Conservation (phyloP, 2,888 invertebrate genomes). For the Leptinotarsa rubiginosa region DNA sequence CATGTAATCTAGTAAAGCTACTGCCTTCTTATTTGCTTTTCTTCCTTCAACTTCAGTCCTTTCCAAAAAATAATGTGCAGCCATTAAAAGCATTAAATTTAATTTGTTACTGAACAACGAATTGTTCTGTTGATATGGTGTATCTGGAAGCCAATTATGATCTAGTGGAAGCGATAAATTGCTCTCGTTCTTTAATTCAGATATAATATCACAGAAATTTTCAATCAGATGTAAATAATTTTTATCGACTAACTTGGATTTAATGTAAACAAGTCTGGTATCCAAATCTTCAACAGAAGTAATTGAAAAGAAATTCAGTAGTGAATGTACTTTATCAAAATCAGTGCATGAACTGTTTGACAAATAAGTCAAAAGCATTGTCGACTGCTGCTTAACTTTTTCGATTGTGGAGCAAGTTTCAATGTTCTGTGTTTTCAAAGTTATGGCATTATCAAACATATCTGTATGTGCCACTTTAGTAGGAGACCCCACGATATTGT, state of each 20-base stretch:
- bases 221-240: slow-evolving; percentile 20
- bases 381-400: slow-evolving; percentile 69
- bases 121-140: slow-evolving; percentile 18
- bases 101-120: slow-evolving; percentile 38
- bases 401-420: slow-evolving; percentile 68
- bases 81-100: slow-evolving; percentile 46
- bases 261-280: slow-evolving; percentile 56
- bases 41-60: slow-evolving; percentile 31
- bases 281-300: slow-evolving; percentile 62
- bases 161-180: slow-evolving; percentile 55
- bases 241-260: slow-evolving; percentile 11
- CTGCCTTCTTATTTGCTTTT: slow-evolving; percentile 56
- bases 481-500: background rate
- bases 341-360: slow-evolving; percentile 10
- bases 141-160: slow-evolving; percentile 60
- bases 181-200: background rate
- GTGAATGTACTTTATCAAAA: slow-evolving; percentile 47
- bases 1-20: slow-evolving; percentile 68
- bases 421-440: slow-evolving; percentile 66
- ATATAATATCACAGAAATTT: slow-evolving; percentile 25
- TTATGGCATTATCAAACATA: slow-evolving; percentile 56
- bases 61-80: slow-evolving; percentile 39
- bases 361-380: slow-evolving; percentile 21
- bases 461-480: slow-evolving; percentile 22
- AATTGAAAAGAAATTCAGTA: slow-evolving; percentile 65